Evolutionary conservation across 2,797 vertebrate genomes (phyloP), one percentile per base, ranked within the genome.

Genomic region (Atherinosoma microstoma): DNA sequence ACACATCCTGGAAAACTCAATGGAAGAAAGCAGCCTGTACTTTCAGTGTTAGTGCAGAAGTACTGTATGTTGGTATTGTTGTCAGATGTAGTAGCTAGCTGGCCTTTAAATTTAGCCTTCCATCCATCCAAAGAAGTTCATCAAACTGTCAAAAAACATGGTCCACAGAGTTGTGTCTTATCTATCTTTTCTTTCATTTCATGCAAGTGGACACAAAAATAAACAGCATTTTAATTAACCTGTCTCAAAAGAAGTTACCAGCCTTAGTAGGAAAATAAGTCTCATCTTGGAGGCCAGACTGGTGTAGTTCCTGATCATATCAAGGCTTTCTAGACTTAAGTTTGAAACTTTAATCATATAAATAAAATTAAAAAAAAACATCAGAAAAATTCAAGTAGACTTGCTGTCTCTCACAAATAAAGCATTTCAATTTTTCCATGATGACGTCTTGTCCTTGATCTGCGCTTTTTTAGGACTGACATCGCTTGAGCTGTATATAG

Each of bases 401-500:
- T 2, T 15, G 6, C 29, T 27, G 20, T 11, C 59, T 51, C 0
- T 53, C 8, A 58, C 45, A 58, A 27, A 47, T 57, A 20, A 29
- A 35, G 29, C 38, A 64, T 32, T 18, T 56, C 15, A 18, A 6
- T 71, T 87, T 85, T 68, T 59, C 72, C 7, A 54, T 66, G 76
- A 75, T 76, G 73, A 90, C 75, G 75, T 70, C 79, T 75, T 47
- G 73, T 40, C 61, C 86, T 73, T 64, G 67, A 82, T 86, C 79
- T 79, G 70, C 20, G 42, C n/a, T 35, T 83, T 77, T 88, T 84
- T 70, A 75, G 84, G 58, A 20, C 87, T 87, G 87, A 87, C 82
- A 84, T 89, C 88, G 87, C 73, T 22, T 22, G 78, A 57, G 71
- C 82, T 58, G 81, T 60, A 67, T 74, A 85, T 73, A 86, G 75